Evolutionary conservation across 2,113 vertebrate genomes (phyloP), one percentile per base, ranked within the genome.

Genomic region (Syngnathoides biaculeatus): DNA sequence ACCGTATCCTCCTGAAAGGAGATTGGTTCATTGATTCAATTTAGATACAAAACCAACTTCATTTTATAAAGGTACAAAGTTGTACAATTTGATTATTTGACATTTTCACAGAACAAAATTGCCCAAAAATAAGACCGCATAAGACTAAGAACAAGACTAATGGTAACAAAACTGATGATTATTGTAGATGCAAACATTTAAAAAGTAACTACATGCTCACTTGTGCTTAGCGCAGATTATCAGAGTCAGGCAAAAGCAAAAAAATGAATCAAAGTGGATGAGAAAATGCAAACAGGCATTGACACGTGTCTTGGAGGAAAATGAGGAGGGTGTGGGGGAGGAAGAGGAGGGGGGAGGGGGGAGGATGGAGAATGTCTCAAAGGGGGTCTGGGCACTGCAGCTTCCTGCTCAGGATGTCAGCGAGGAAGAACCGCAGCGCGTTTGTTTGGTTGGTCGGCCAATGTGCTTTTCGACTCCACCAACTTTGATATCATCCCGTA

Each of bases 391-490:
- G 86, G 71, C 78, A 78, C 81, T 75, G 15, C 80, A 75, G 85
- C 77, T 91, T 92, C 89, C 89, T 89, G 79, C 77, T 82, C 83
- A 89, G 89, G 87, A 91, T 89, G 87, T 87, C 81, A 82, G 77
- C 74, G 50, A 90, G 89, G 86, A 91, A 92, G 83, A 78, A 79
- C 87, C 85, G 84, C 84, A 35, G 84, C 80, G 69, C 77, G 77
- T 88, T 88, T 85, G 85, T 86, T 84, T 89, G 87, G 83, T 75
- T 52, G 65, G 65, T 78, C 30, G 30, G n/a, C n/a, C n/a, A 35
- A 35, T 35, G 4, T 35, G 3, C 73, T 68, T 70, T 63, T 45
- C 48, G 47, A 27, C 38, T 62, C 55, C 20, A 57, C 55, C 20
- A 57, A 79, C 53, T 50, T 43, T 71, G 77, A 74, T 75, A 77